Base-by-base conservation (phyloP, 2,888 invertebrate genomes). In the Auanema sp. region DNA sequence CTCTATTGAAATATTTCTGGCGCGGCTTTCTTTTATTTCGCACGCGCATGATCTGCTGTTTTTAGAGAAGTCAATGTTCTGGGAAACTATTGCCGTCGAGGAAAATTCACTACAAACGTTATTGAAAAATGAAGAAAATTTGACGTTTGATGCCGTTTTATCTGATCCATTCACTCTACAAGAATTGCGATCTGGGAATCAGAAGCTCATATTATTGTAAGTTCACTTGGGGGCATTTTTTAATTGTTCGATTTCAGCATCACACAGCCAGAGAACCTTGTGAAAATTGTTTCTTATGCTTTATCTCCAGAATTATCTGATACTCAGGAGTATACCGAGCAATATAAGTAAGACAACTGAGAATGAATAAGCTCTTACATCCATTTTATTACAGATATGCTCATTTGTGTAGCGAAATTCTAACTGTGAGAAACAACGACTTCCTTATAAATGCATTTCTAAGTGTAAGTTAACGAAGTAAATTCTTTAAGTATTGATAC, bases 151-250 rank as follows among this genome's bases (percentile, higher is more conserved):
- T 59, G 59, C 70, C 40, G 67, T 79, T 11, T 66, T 79, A 10
- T 69, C 68, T 24, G 72, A 79, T 61, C 68, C 72, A 18, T 74
- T 66, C 54, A 65, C 74, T 16, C 64, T 79, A 11, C 76, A 78
- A 60, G 77, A 78, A 56, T 60, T 71, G 4, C 69, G 75, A 21
- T 71, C 68, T 41, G 68, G 68, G n/a, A 70, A 77, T 49, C 49
- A 70, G 33, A 63, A 64, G 12, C 66, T 76, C 1, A 52, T 79
- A 10, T 43, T 66, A n/a, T 74, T 67, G 78, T 78, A 40, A 66
- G 71, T 44, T 58, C 5, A 16, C 3, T n/a, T 21, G n/a, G 12
- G 6, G n/a, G 12, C 24, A 21, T 3, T 33, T 25, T 55, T n/a
- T 10, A n/a, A n/a, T 52, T 52, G 18, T 44, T 2, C 14, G 43